phyloP scores from a whole-genome alignment of 2,797 vertebrate genomes.

The Halcyon smyrnensis region DNA sequence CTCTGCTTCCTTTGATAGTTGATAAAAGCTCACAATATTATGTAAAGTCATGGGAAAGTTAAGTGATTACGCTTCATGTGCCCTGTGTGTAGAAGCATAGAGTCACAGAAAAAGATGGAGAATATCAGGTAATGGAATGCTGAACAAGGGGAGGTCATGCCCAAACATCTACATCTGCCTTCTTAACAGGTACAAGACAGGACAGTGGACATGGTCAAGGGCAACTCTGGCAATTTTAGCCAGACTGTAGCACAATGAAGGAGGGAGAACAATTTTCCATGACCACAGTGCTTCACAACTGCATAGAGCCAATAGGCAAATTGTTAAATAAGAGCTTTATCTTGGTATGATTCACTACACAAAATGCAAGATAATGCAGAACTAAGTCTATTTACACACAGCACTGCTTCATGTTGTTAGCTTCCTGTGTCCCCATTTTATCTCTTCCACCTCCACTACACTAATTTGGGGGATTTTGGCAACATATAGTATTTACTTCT shows the following conservation, averaged over 20 bases:
- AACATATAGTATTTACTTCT: neutral
- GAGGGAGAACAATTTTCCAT: neutral
- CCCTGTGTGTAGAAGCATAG: neutral
- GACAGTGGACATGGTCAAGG: accelerated
- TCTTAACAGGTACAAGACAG: neutral
- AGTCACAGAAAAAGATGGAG: neutral
- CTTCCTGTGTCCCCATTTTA: neutral
- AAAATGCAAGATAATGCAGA: neutral
- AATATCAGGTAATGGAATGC: accelerated
- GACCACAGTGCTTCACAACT: neutral
- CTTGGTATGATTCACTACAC: neutral
- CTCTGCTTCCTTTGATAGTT: neutral
- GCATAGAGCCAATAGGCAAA: neutral
- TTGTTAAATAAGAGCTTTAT: neutral
- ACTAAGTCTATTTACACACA: neutral
- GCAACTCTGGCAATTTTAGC: neutral
- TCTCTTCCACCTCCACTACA: neutral
- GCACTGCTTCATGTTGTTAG: neutral
- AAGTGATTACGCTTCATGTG: neutral
- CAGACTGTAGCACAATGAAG: neutral
- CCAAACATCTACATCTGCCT: neutral
- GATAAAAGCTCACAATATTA: neutral
- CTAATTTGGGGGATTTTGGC: neutral
- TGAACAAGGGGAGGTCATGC: neutral
- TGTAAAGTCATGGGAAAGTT: neutral